phyloP scores from a whole-genome alignment of 2,113 vertebrate genomes.

The Oryzias melastigma region DNA sequence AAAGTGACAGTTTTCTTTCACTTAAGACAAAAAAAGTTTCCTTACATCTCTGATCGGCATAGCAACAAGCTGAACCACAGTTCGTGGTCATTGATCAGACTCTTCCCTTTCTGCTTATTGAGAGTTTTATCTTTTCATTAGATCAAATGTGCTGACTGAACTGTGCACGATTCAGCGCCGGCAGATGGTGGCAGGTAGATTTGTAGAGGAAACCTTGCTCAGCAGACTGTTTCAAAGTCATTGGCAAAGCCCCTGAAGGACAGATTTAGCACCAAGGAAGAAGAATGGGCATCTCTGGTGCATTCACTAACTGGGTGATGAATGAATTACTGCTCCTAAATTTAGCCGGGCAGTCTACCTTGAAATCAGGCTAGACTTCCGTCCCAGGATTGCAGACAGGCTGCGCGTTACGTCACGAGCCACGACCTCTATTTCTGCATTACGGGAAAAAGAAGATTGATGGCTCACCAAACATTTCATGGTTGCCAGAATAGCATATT shows the following conservation, averaged over 20 bases:
- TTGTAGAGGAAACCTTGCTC: conserved; percentile 55
- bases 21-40: no score
- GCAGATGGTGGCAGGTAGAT: conserved; percentile 28
- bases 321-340: conserved; percentile 78
- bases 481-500: conserved; percentile 51
- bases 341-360: conserved; percentile 78
- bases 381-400: conserved; percentile 55
- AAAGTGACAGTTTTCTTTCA: no score
- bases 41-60: no score
- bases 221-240: conserved; percentile 74
- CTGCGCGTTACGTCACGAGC: conserved; percentile 60
- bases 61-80: no score
- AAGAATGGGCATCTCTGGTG: conserved; percentile 71
- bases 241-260: conserved; percentile 75
- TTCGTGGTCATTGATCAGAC: no score
- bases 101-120: neutral
- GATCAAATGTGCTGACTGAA: conserved; percentile 16
- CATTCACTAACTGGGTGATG: conserved; percentile 73
- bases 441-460: conserved; percentile 64
- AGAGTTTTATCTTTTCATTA: conserved; percentile 12
- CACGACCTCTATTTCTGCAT: conserved; percentile 61
- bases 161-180: conserved; percentile 1
- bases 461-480: conserved; percentile 61
- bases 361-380: conserved; percentile 74
- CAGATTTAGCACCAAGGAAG: conserved; percentile 68